Percentiles rank a stretch among this genome's conserved stretches.
These are phyloP conservation scores for Lasioglossum vierecki DNA, from an alignment of 2,888 invertebrate species.

Conservation along the genomic window DNA sequence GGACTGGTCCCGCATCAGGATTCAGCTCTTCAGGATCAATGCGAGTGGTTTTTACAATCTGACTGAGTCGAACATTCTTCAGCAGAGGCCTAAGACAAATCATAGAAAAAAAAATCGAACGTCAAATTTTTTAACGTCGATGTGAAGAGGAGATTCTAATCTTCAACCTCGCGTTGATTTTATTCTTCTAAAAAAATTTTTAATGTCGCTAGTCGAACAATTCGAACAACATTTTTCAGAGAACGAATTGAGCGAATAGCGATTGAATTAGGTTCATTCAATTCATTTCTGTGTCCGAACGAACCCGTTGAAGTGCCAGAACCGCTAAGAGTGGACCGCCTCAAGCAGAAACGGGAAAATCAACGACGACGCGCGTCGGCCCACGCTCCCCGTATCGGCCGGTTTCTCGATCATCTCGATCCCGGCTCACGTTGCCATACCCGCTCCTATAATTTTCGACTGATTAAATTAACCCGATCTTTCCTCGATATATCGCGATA, in stretches of 20 bases:
- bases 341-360: constrained; percentile 55
- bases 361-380: constrained; percentile 2
- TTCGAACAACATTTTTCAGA: not conserved
- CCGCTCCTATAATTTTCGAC: constrained; percentile 41
- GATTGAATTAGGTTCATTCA: not conserved
- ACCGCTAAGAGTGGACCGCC: constrained; percentile 23
- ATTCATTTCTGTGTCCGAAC: not conserved
- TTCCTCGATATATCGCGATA: constrained; percentile 13
- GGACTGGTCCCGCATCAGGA: not conserved
- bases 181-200: not conserved
- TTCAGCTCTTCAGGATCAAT: not conserved
- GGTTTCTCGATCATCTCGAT: constrained; percentile 54
- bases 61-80: not conserved
- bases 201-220: not conserved
- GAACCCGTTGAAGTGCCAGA: not conserved
- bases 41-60: not conserved
- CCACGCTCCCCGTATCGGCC: constrained; percentile 50
- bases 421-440: constrained; percentile 25
- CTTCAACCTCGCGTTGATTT: not conserved
- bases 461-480: constrained; percentile 51
- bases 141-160: not conserved
- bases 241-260: not conserved
- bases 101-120: not conserved
- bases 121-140: fast-evolving
- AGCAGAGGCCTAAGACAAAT: not conserved